These are phyloP conservation scores for Troilus luridus DNA, from an alignment of 2,888 invertebrate species.

Conservation along the genomic window DNA sequence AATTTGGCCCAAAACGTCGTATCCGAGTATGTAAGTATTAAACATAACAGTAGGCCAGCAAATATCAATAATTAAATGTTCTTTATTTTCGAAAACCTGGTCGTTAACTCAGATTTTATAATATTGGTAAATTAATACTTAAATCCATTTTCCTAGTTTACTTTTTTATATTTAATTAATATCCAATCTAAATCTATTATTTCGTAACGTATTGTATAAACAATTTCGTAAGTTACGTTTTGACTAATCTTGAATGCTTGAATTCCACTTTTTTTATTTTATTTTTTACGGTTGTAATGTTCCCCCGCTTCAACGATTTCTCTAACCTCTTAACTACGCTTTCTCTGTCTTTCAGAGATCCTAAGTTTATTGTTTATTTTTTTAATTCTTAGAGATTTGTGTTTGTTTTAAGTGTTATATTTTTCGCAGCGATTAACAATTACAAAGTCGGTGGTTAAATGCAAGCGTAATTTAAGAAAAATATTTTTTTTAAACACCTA, in stretches of 20 bases:
- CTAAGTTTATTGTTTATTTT: not conserved
- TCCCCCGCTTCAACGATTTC: slow-evolving; percentile 34
- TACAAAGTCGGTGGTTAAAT: too few relatives aligned
- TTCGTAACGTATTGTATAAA: not conserved
- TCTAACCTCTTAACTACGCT: slow-evolving; percentile 49
- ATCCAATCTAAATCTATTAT: not conserved
- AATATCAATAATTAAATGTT: too few relatives aligned
- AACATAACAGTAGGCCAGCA: too few relatives aligned
- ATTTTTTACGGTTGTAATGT: slow-evolving; percentile 41
- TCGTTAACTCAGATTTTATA: too few relatives aligned
- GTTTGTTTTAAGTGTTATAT: not conserved
- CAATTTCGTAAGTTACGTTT: not conserved
- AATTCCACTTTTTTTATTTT: not conserved
- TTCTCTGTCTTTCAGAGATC: slow-evolving; percentile 42
- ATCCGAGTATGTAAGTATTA: too few relatives aligned
- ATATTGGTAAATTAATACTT: too few relatives aligned
- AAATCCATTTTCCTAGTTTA: too few relatives aligned
- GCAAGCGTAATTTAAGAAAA: too few relatives aligned
- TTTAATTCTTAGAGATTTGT: not conserved
- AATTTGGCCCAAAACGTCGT: too few relatives aligned
- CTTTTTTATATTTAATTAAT: not conserved
- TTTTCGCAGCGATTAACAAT: too few relatives aligned
- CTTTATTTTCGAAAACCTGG: too few relatives aligned
- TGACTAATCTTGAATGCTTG: slow-evolving; percentile 22
- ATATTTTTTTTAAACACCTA: too few relatives aligned